Evolutionary conservation across 1,140 invertebrate species (phyloP), one percentile per base, ranked within the genome.

Genomic region (Pollicipes pollicipes): DNA sequence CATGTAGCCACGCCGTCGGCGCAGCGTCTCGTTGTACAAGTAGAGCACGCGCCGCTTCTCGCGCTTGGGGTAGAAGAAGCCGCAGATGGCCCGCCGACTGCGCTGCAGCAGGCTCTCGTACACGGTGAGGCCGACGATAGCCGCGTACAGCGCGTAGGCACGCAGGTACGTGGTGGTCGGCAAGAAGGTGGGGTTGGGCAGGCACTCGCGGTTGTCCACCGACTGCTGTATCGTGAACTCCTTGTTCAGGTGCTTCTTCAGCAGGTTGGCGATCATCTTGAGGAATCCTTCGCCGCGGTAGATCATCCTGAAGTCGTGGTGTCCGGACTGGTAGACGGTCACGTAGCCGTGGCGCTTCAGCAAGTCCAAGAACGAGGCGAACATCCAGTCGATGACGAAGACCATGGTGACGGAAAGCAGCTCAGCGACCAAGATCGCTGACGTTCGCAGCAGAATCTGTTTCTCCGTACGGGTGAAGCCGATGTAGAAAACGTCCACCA

Each of bases 41-140:
- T 64, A 64, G 24, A 64, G 63, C 63, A 64, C 63, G 63, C 63
- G 63, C 4, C 63, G 21, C 63, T 64, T 64, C 63, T 64, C 63
- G 10, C 63, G 8, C 27, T 64, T 64, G 24, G 63, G 63, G 26
- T 64, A n/a, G 63, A 64, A 64, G 27, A 64, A 64, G 24, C 24
- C 21, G 63, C 63, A 64, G 6, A 64, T 64, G 3, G 27, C 63
- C 3, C 63, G 63, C 27, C 63, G 63, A 8, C 24, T n/a, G 26
- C 63, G 63, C 27, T 64, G 63, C 27, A 64, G 63, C 6, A n/a
- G 27, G 63, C 63, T 64, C 63, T 64, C 63, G 63, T 64, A 64
- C 21, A 64, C 63, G 4, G 24, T 64, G 24, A 64, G 63, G 27
- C 24, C 63, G 63, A 64, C 24, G 27, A 64, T 27, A 64, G 27